Evolutionary conservation across 2,888 invertebrate species (phyloP).

Genomic region (Ashinkailepas kermadecensis): DNA sequence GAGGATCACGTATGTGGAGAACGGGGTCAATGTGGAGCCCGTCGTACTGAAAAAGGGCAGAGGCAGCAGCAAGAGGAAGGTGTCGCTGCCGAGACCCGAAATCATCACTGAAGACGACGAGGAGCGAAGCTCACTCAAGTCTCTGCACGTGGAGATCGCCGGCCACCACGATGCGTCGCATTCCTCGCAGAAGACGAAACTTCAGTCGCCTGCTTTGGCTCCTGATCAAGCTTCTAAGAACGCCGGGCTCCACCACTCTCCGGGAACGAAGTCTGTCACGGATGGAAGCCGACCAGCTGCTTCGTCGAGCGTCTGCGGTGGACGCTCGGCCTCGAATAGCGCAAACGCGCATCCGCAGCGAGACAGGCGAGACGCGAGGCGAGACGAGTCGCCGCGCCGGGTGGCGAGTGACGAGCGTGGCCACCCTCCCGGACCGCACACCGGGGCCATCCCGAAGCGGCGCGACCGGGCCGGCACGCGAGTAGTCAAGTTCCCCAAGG

Average conservation of each 20-base stretch:
- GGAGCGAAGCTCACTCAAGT: neutral
- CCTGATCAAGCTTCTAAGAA: neutral
- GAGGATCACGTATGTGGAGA: neutral
- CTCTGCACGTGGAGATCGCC: neutral
- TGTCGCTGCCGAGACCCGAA: neutral
- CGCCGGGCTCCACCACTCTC: neutral
- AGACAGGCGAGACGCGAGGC: neutral
- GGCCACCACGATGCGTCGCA: neutral
- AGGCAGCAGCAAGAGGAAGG: neutral
- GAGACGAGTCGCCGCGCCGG: neutral
- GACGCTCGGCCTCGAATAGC: neutral
- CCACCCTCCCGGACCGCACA: neutral
- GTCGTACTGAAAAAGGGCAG: neutral
- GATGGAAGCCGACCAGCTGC: neutral
- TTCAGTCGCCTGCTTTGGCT: neutral
- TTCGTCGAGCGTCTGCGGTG: neutral
- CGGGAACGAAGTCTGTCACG: too few relatives aligned
- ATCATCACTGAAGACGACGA: neutral
- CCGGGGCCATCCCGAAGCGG: neutral
- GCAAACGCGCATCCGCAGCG: neutral
- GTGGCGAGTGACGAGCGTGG: too few relatives aligned
- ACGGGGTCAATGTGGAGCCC: neutral
- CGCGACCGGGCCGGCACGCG: neutral
- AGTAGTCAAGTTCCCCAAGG: slow-evolving; percentile 16
- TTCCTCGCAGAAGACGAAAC: neutral